Evolutionary conservation across 2,888 invertebrate genomes (phyloP), one percentile per base, ranked within the genome.

Genomic region (Prostheceraeus crozeri): DNA sequence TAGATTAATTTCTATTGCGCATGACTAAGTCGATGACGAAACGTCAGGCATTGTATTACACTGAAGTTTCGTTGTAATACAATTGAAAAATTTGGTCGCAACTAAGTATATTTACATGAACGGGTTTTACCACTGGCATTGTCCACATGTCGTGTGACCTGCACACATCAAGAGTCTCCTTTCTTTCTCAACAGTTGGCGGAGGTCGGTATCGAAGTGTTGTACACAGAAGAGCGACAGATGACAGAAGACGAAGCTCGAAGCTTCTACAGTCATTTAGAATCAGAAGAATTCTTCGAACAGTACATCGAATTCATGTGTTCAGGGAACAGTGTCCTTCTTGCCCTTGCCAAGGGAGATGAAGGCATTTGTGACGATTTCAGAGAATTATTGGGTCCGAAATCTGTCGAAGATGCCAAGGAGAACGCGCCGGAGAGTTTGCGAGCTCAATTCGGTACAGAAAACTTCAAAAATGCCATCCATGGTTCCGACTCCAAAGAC

Each of bases 221-320:
- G 21, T 66, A 70, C 52, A 64, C 73, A 45, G 69, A 72, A 57
- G 71, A 75, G 63, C 66, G 71, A 53, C 64, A 67, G 8, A 64
- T 76, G 16, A 72, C 75, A 31, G 71, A 73, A 19, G 74, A 75
- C 1, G 75, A 75, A 64, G 74, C 72, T 0, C 64, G 67, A 54
- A 67, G 70, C 48, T 69, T 76, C 59, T 76, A 76, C 61, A 60
- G 67, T 11, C 70, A 74, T 62, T 65, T 70, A 27, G 63, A 68
- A n/a, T n/a, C n/a, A n/a, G 70, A 74, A 70, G 75, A 73, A 63
- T 60, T 57, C 53, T 36, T 61, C 65, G 70, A 74, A 8, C 72
- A 75, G 10, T 60, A 75, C 28, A 64, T 75, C 25, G 63, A 66
- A 46, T 73, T 69, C 59, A 75, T 76, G 73, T 68, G 69, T 11